These are phyloP conservation scores for Recurvirostra avosetta DNA, from an alignment of 2,113 vertebrate species.

Conservation along the genomic window DNA sequence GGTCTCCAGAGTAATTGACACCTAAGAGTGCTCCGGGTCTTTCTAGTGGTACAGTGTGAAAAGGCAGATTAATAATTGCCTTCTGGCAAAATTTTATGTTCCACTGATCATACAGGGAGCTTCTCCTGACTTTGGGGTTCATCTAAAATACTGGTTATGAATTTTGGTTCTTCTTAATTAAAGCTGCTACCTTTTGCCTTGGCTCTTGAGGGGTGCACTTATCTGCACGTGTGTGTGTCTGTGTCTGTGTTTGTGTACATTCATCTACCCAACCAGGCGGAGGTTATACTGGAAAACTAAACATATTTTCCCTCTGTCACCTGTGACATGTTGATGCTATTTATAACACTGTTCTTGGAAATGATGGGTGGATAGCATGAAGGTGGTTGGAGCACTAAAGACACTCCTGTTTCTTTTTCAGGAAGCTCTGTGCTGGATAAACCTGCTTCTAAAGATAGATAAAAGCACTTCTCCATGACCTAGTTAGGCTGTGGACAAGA, in stretches of 20 bases:
- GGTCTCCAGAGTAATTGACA: background rate
- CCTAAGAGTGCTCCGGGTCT: background rate
- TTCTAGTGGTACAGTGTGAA: background rate
- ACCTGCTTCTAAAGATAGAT: constrained; percentile 1
- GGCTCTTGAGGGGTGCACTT: background rate
- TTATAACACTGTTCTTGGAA: constrained; percentile 21
- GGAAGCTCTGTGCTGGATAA: background rate
- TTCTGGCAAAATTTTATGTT: background rate
- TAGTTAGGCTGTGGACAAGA: background rate
- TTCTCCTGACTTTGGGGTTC: background rate
- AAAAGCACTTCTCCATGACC: background rate
- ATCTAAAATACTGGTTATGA: background rate
- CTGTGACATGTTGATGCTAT: constrained; percentile 11
- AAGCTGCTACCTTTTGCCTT: background rate
- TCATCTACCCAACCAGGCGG: background rate
- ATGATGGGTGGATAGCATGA: background rate
- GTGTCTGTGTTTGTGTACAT: background rate
- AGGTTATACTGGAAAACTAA: background rate
- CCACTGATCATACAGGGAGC: accelerated
- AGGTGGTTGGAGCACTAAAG: background rate
- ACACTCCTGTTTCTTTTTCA: background rate
- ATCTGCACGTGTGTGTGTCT: background rate
- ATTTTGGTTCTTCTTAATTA: background rate
- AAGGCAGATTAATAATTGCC: background rate
- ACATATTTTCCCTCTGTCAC: background rate